phyloP scores from a whole-genome alignment of 2,113 vertebrate genomes.

The Antidorcas marsupialis region DNA sequence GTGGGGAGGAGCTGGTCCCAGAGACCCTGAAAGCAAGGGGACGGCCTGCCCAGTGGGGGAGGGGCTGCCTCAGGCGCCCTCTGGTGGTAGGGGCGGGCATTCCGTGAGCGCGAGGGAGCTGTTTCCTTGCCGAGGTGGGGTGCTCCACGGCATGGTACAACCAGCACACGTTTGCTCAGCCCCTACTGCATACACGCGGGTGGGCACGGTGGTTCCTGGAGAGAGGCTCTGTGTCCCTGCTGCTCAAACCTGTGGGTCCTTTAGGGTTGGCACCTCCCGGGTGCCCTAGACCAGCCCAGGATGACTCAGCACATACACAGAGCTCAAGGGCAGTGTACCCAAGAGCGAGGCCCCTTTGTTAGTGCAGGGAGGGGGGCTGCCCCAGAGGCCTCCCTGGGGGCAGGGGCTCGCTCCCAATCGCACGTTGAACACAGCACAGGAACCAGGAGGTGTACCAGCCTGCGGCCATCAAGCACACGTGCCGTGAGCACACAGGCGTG shows the following conservation, averaged over 20 bases:
- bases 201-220: neutral
- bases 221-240: neutral
- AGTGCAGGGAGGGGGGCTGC: neutral
- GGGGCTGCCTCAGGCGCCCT: neutral
- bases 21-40: neutral
- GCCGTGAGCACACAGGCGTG: fast-evolving
- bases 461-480: neutral
- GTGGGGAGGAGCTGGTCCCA: no score
- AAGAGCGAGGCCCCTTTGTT: neutral
- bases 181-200: neutral
- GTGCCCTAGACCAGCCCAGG: neutral
- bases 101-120: fast-evolving
- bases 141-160: neutral
- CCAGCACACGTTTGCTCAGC: neutral
- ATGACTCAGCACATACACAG: neutral
- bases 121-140: neutral
- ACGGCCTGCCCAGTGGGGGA: fast-evolving
- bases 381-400: neutral
- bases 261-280: no score
- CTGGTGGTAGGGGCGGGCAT: neutral
- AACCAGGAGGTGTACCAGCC: neutral
- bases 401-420: neutral
- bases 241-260: neutral
- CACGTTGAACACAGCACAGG: fast-evolving
- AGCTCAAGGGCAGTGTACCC: neutral